Percentiles rank a stretch among this genome's conserved stretches.
Evolutionary conservation across 37 sponge, comb jelly and placozoan genomes (phyloP).

Genomic region (Chondrosia reniformis): DNA sequence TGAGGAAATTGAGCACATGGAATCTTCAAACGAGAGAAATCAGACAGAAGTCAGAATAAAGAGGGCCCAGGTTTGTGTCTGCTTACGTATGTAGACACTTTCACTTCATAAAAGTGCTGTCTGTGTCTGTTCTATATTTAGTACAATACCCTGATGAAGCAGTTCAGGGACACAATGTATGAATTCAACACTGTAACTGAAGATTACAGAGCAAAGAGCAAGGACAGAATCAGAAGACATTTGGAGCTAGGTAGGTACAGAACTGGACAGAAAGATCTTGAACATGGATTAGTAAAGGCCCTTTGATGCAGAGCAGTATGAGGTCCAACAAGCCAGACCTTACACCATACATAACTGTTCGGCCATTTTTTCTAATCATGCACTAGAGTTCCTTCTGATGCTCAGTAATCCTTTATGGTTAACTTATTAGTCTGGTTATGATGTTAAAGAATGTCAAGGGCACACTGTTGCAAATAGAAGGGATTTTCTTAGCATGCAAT

Average conservation of each 20-base stretch:
- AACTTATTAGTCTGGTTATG: no score
- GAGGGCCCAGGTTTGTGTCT: background rate
- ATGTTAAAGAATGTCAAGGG: no score
- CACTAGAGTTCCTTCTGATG: no score
- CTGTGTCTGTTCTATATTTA: background rate
- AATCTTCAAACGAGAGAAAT: conserved; percentile 8
- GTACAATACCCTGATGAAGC: conserved; percentile 19
- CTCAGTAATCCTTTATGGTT: no score
- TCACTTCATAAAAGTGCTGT: background rate
- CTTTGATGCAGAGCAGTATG: no score
- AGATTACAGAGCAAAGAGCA: conserved; percentile 25
- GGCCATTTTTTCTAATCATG: no score
- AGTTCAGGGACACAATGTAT: conserved; percentile 22
- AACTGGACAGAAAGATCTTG: no score
- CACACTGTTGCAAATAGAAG: no score
- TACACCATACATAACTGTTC: no score
- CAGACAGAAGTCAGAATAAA: conserved; percentile 18
- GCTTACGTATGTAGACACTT: background rate
- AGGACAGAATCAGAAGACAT: conserved; percentile 10
- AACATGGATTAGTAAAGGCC: no score
- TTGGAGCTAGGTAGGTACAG: background rate
- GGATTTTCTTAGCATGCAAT: no score
- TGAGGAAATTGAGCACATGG: conserved; percentile 13
- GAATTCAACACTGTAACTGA: conserved; percentile 18
- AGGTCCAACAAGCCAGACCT: no score